phyloP scores from a whole-genome alignment of 2,113 vertebrate species.

The Daboia siamensis region DNA sequence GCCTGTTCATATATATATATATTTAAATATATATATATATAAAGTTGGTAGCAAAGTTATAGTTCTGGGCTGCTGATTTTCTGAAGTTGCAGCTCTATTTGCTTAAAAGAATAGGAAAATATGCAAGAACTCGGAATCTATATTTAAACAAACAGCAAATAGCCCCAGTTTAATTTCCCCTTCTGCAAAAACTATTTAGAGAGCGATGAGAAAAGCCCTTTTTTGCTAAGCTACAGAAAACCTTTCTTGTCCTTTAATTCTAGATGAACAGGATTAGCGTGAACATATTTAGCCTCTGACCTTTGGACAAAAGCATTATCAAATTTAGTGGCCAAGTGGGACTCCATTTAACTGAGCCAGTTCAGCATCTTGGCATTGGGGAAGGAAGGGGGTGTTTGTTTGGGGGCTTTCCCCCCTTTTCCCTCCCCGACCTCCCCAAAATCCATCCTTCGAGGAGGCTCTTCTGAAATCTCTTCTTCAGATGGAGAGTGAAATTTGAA shows the following conservation, averaged over 20 bases:
- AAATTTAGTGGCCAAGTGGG: slow-evolving; percentile 87
- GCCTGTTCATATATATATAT: too few species aligned
- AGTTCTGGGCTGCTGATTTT: not conserved
- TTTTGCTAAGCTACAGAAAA: slow-evolving; percentile 75
- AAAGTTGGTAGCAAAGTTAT: not conserved
- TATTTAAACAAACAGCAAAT: not conserved
- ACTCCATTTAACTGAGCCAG: slow-evolving; percentile 67
- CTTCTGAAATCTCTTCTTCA: not conserved
- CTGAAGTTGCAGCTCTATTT: rapidly evolving
- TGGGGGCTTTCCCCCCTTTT: not conserved
- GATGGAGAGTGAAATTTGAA: not conserved
- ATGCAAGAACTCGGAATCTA: not conserved
- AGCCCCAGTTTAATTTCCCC: slow-evolving; percentile 68
- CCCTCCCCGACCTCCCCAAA: not conserved
- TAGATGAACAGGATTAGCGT: slow-evolving; percentile 87
- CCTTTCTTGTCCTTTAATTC: slow-evolving; percentile 86
- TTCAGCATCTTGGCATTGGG: slow-evolving; percentile 42
- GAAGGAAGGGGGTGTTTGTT: not conserved
- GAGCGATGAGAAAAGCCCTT: slow-evolving; percentile 67
- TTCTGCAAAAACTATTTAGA: slow-evolving; percentile 82
- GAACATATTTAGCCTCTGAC: slow-evolving; percentile 93
- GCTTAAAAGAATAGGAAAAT: not conserved
- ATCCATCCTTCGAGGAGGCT: slow-evolving; percentile 24
- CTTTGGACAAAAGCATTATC: slow-evolving; percentile 85
- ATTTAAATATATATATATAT: rapidly evolving